These are phyloP conservation scores for Macrophya alboannulata DNA, from an alignment of 2,888 invertebrate genomes.

Conservation along the genomic window DNA sequence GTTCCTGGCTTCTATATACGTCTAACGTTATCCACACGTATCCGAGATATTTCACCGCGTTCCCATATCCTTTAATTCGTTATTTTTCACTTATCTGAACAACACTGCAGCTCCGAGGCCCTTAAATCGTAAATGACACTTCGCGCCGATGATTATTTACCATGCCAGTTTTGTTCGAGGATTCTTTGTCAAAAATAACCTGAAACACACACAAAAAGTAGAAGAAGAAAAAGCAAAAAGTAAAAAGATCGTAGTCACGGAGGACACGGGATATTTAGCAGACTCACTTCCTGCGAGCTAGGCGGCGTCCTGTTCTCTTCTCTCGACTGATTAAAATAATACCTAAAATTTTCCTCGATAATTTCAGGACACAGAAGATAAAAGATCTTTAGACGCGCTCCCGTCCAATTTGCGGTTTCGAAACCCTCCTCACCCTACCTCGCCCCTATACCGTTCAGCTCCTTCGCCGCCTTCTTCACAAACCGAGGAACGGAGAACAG, in stretches of 20 bases:
- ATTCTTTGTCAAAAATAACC: slow-evolving; percentile 18
- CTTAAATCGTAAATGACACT: neutral
- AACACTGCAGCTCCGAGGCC: neutral
- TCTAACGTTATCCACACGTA: slow-evolving; percentile 57
- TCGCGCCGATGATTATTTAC: neutral
- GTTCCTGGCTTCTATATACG: slow-evolving; percentile 70
- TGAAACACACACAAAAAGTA: neutral
- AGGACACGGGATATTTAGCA: slow-evolving; percentile 37
- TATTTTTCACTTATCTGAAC: neutral
- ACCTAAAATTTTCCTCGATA: slow-evolving; percentile 43
- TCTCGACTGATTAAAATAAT: slow-evolving; percentile 54
- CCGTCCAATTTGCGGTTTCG: slow-evolving; percentile 54
- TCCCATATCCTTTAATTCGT: slow-evolving; percentile 30
- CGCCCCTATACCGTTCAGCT: neutral
- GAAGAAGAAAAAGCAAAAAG: neutral
- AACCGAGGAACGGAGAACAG: neutral
- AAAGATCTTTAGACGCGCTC: slow-evolving; percentile 51
- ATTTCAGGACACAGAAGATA: slow-evolving; percentile 55
- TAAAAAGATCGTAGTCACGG: neutral
- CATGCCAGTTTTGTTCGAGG: neutral
- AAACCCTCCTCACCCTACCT: neutral
- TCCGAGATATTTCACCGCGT: slow-evolving; percentile 27
- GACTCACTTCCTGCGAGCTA: slow-evolving; percentile 48
- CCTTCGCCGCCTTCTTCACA: neutral
- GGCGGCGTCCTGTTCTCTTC: neutral